phyloP scores from a whole-genome alignment of 2,888 invertebrate species.

The Machimus rusticus region DNA sequence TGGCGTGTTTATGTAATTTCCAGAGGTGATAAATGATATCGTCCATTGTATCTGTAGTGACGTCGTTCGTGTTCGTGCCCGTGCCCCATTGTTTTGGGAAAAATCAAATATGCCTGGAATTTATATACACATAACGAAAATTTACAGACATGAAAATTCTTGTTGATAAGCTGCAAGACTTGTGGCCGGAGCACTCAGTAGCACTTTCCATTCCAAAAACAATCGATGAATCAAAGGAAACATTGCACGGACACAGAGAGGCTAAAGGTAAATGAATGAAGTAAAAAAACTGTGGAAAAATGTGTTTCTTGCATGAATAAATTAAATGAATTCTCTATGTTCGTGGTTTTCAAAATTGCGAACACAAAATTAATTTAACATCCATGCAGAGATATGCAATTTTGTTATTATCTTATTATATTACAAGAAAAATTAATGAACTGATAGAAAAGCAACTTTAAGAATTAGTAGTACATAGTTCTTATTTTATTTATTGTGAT shows the following conservation, averaged over 20 bases:
- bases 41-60: background rate
- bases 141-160: conserved; percentile 60
- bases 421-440: background rate
- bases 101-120: background rate
- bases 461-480: too few relatives aligned
- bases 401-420: background rate
- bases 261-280: conserved; percentile 54
- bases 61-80: background rate
- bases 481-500: too few relatives aligned
- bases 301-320: background rate
- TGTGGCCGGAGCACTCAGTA: conserved; percentile 62
- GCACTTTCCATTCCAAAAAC: conserved; percentile 63
- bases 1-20: background rate
- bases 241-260: conserved; percentile 51
- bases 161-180: conserved; percentile 61
- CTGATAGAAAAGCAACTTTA: too few relatives aligned
- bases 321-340: background rate
- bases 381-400: background rate
- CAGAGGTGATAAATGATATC: background rate
- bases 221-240: conserved; percentile 61
- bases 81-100: background rate
- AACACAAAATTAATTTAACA: background rate
- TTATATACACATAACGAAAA: conserved; percentile 6
- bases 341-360: background rate
- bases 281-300: background rate